phyloP scores from a whole-genome alignment of 1,140 invertebrate species.

The Acromyrmex echinatior region DNA sequence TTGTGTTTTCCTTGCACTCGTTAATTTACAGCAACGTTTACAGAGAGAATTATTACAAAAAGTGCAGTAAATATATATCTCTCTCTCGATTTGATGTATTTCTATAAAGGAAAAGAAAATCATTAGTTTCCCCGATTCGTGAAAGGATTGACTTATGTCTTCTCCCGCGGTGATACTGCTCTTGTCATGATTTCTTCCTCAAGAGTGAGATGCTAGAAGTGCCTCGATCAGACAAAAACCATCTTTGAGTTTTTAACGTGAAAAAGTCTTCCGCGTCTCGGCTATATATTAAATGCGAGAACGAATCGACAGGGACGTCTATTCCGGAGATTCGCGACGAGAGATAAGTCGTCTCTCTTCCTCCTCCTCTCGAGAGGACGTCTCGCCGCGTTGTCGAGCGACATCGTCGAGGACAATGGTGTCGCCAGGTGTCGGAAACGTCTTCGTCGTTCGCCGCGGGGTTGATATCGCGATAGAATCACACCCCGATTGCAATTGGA shows the following conservation, averaged over 20 bases:
- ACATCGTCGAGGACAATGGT: conserved; percentile 63
- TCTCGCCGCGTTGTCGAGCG: conserved; percentile 43
- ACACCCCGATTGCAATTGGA: conserved; percentile 72
- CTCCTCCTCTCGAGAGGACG: conserved; percentile 50
- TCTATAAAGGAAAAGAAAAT: neutral
- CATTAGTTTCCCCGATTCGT: conserved; percentile 33
- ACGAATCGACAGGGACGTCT: conserved; percentile 49
- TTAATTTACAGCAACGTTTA: neutral
- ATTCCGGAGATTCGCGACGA: conserved; percentile 24
- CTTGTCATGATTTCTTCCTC: conserved; percentile 19
- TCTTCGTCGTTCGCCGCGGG: conserved; percentile 65
- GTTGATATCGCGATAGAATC: conserved; percentile 74
- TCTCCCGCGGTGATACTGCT: conserved; percentile 15
- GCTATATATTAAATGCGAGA: conserved; percentile 46
- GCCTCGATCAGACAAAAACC: neutral
- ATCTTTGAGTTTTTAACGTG: conserved; percentile 25
- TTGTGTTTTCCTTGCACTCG: neutral
- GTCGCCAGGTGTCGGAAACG: conserved; percentile 68
- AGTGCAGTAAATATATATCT: too few relatives aligned
- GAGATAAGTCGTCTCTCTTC: conserved; percentile 62
- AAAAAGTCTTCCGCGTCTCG: conserved; percentile 34
- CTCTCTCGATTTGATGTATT: neutral
- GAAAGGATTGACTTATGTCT: conserved; percentile 33
- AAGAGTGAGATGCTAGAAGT: conserved; percentile 3
- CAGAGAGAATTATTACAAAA: neutral